Conservation (phyloP, 2,797 vertebrate genomes). For the Clarias laeviceps region DNA sequence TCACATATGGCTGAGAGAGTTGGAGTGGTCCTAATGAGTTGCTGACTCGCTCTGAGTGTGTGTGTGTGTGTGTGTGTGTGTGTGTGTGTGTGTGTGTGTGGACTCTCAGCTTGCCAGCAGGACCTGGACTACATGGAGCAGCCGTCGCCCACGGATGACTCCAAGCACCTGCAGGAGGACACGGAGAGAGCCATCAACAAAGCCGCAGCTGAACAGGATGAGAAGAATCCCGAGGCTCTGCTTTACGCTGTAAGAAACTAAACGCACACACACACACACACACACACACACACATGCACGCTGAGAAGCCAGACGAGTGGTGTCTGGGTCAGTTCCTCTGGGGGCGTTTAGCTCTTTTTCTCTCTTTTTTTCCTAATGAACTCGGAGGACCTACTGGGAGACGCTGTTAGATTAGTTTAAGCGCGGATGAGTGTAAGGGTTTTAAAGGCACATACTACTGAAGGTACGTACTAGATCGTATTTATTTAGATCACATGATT, state of each 20-base stretch:
- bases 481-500: not conserved
- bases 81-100: slow-evolving; percentile 1
- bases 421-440: not conserved
- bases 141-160: slow-evolving; percentile 85
- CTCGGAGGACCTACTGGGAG: slow-evolving; percentile 29
- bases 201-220: slow-evolving; percentile 85
- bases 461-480: not conserved
- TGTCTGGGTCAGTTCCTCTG: slow-evolving; percentile 44
- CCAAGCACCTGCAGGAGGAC: slow-evolving; percentile 91
- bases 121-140: slow-evolving; percentile 97
- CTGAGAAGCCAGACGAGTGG: slow-evolving; percentile 37
- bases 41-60: not conserved
- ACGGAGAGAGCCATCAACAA: slow-evolving; percentile 88
- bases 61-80: slow-evolving; percentile 2
- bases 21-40: slow-evolving; percentile 13
- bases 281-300: not conserved
- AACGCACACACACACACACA: slow-evolving; percentile 23
- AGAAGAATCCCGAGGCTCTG: slow-evolving; percentile 85
- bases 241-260: slow-evolving; percentile 83
- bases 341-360: slow-evolving; percentile 27
- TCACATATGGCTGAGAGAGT: slow-evolving; percentile 2
- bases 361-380: slow-evolving; percentile 39
- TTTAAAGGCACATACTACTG: not conserved
- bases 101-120: slow-evolving; percentile 78
- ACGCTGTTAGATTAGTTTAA: slow-evolving; percentile 14